Evolutionary conservation across 1,140 invertebrate genomes (phyloP).

Genomic region (Nephila pilipes): DNA sequence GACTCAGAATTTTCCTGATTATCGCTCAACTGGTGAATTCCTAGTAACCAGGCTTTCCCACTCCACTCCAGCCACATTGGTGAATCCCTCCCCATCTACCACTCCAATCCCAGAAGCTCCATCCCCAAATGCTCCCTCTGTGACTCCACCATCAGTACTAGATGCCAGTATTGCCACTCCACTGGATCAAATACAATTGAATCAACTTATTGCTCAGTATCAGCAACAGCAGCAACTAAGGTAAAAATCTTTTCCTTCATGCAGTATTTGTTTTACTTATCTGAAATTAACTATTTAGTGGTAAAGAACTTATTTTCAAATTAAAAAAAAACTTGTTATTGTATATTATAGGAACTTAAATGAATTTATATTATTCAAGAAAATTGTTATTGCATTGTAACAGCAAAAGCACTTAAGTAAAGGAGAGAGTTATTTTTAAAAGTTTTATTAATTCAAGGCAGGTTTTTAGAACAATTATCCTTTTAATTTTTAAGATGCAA

Average conservation of each 20-base stretch:
- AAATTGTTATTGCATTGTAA: too few species aligned
- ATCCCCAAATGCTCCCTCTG: constrained; percentile 77
- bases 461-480: too few species aligned
- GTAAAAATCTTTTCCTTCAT: neutral
- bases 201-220: constrained; percentile 79
- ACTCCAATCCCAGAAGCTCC: constrained; percentile 72
- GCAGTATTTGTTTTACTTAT: too few species aligned
- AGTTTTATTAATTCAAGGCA: too few species aligned
- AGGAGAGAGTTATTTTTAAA: too few species aligned
- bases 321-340: too few species aligned
- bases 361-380: too few species aligned
- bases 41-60: constrained; percentile 77
- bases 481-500: too few species aligned
- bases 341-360: too few species aligned
- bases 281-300: too few species aligned
- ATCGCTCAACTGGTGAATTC: constrained; percentile 78
- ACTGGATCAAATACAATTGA: constrained; percentile 80
- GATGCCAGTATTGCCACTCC: constrained; percentile 43
- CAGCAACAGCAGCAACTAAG: constrained; percentile 75
- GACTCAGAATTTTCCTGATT: constrained; percentile 80
- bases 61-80: constrained; percentile 78
- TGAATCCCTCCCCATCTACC: constrained; percentile 77
- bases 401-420: too few species aligned
- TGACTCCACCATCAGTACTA: constrained; percentile 78
- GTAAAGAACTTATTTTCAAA: too few species aligned